Conservation (phyloP, 2,797 vertebrate genomes). For the Phrynocephalus forsythii region DNA sequence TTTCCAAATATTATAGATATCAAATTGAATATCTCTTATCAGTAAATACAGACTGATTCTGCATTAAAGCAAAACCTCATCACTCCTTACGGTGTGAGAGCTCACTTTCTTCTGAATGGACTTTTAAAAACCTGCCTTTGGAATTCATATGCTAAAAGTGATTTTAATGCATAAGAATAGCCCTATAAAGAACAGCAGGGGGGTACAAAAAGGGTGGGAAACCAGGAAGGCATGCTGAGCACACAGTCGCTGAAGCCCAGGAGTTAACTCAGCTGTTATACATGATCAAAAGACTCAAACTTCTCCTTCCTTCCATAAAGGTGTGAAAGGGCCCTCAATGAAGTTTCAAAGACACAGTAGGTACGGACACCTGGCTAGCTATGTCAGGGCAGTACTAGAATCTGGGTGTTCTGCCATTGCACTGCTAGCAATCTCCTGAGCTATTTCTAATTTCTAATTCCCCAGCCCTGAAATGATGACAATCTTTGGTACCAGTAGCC, state of each 20-base stretch:
- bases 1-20: slow-evolving; percentile 23
- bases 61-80: neutral
- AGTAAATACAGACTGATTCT: slow-evolving; percentile 13
- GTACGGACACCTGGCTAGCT: neutral
- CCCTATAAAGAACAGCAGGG: neutral
- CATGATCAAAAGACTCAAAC: slow-evolving; percentile 11
- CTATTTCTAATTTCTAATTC: neutral
- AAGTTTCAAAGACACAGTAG: slow-evolving; percentile 19
- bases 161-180: slow-evolving; percentile 11
- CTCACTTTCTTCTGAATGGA: neutral
- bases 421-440: neutral
- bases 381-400: neutral
- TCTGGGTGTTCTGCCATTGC: neutral
- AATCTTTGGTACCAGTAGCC: neutral
- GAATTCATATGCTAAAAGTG: slow-evolving; percentile 1
- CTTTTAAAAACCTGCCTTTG: neutral
- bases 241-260: slow-evolving; percentile 18
- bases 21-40: neutral
- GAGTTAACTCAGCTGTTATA: slow-evolving; percentile 8
- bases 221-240: slow-evolving; percentile 9
- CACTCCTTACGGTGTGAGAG: neutral
- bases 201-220: neutral
- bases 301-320: neutral
- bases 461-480: neutral
- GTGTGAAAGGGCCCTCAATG: neutral